These are phyloP conservation scores for Portunus trituberculatus DNA, from an alignment of 1,140 invertebrate genomes.

Conservation along the genomic window DNA sequence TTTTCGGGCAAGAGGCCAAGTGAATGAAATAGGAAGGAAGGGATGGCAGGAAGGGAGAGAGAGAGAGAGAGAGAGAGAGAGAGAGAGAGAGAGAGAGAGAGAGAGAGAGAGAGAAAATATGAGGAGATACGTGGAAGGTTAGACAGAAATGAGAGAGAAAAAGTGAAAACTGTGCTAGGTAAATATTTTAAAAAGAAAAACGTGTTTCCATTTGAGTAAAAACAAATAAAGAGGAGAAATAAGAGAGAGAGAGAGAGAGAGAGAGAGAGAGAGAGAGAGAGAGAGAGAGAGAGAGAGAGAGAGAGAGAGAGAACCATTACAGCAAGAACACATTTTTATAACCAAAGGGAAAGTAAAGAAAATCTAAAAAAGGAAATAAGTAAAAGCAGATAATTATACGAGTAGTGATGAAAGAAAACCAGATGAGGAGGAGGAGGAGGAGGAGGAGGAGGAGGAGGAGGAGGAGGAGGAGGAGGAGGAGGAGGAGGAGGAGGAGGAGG, in stretches of 20 bases:
- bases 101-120: not conserved
- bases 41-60: not conserved
- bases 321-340: no score
- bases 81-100: not conserved
- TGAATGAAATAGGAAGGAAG: constrained; percentile 2
- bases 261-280: no score
- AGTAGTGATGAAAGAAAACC: not conserved
- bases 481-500: not conserved
- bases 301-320: not conserved
- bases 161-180: no score
- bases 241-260: not conserved
- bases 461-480: constrained; percentile 6
- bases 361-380: no score
- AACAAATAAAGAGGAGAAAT: not conserved
- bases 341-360: no score
- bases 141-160: not conserved
- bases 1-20: no score
- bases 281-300: no score
- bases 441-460: constrained; percentile 16
- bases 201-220: not conserved
- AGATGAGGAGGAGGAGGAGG: not conserved
- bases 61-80: constrained; percentile 20
- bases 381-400: no score
- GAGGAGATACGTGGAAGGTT: not conserved
- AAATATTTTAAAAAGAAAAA: not conserved